Conservation (phyloP, 2,797 vertebrate genomes). For the Pteropus rufus region DNA sequence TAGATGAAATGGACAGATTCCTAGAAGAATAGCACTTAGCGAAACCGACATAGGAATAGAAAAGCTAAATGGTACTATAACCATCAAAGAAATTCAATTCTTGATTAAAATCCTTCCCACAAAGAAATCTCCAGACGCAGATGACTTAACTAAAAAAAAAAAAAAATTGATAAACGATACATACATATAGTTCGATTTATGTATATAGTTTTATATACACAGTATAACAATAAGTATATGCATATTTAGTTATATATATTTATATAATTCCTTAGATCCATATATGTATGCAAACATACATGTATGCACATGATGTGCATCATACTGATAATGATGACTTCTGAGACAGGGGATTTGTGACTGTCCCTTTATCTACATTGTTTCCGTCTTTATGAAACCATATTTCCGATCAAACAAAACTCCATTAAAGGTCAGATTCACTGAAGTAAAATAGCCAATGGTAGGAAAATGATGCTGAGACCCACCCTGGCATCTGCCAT, state of each 20-base stretch:
- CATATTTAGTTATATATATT: not conserved
- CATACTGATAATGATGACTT: not conserved
- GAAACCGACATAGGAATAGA: constrained; percentile 35
- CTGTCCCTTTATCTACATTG: not conserved
- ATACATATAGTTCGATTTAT: not conserved
- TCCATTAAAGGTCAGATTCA: not conserved
- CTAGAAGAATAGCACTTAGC: not conserved
- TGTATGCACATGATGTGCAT: not conserved
- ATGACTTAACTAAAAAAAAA: not conserved
- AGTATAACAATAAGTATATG: not conserved
- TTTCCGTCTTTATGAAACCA: not conserved
- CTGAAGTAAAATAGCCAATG: not conserved
- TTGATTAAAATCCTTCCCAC: not conserved
- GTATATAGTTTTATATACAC: not conserved
- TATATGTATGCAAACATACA: not conserved
- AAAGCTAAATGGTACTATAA: not conserved
- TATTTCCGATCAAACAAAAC: not conserved
- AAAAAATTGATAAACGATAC: not conserved
- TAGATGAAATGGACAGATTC: constrained; percentile 2
- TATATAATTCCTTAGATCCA: not conserved
- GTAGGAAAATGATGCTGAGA: not conserved
- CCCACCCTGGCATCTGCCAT: not conserved
- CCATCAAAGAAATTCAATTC: not conserved
- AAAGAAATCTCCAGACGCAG: not conserved
- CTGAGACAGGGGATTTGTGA: not conserved